Conservation (phyloP, 2,113 vertebrate genomes). For the Sphyrna mokarran region DNA sequence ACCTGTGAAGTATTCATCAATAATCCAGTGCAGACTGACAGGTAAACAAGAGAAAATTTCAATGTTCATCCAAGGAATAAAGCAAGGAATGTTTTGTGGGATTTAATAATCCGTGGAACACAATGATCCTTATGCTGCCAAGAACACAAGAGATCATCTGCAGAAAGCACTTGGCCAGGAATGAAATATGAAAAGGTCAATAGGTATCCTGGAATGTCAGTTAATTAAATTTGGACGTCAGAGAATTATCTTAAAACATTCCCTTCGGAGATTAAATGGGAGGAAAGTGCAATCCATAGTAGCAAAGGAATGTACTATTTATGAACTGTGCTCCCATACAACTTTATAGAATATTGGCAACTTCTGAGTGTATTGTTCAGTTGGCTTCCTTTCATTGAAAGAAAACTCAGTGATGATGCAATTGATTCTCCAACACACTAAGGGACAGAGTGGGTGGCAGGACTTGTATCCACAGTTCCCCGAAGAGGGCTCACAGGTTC, state of each 20-base stretch:
- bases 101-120: not conserved
- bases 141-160: not conserved
- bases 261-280: not conserved
- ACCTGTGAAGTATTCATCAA: not conserved
- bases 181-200: constrained; percentile 18
- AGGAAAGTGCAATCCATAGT: not conserved
- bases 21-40: not conserved
- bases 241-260: not conserved
- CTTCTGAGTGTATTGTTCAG: not conserved
- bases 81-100: not conserved
- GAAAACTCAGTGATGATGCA: not conserved
- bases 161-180: not conserved
- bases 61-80: not conserved
- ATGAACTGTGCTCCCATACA: not conserved
- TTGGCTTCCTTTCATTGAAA: constrained; percentile 18
- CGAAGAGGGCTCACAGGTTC: not conserved
- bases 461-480: not conserved
- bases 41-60: not conserved
- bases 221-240: not conserved
- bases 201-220: not conserved
- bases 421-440: not conserved
- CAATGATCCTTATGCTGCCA: not conserved
- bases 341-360: not conserved
- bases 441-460: not conserved
- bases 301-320: not conserved